Conservation (phyloP, 1,140 invertebrate genomes). For the Drosophila nebulosa region DNA sequence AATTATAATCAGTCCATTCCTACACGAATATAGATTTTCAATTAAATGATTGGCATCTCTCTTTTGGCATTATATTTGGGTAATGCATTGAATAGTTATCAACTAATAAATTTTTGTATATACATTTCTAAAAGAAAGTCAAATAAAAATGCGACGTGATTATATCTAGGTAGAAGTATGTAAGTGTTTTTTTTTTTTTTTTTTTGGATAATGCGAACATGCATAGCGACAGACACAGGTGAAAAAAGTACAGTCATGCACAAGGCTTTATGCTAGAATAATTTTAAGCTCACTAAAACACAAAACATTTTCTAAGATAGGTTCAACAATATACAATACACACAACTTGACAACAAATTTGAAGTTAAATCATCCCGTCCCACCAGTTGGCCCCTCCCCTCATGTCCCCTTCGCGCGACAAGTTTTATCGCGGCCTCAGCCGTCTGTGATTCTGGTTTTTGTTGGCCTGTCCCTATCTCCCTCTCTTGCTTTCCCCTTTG, state of each 20-base stretch:
- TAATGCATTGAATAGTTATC: conserved; percentile 13
- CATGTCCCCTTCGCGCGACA: conserved; percentile 45
- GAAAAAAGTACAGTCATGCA: background rate
- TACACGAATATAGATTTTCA: conserved; percentile 75
- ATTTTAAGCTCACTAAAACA: background rate
- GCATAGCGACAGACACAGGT: background rate
- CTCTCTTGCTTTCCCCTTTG: background rate
- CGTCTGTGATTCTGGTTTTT: conserved; percentile 51
- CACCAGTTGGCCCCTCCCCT: background rate
- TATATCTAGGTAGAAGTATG: conserved; percentile 36
- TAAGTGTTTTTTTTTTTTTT: conserved; percentile 6
- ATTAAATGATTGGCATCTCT: conserved; percentile 22
- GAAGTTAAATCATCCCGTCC: conserved; percentile 1
- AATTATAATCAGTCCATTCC: conserved; percentile 99
- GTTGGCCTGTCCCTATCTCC: background rate
- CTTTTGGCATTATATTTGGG: background rate
- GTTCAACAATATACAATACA: background rate
- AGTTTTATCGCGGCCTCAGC: conserved; percentile 60
- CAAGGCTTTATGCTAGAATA: background rate
- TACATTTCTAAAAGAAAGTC: conserved; percentile 21
- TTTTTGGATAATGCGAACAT: no score
- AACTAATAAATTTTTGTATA: conserved; percentile 19
- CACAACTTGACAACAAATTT: conserved; percentile 9
- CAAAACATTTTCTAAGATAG: background rate
- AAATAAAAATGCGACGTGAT: conserved; percentile 67